Evolutionary conservation across 2,797 vertebrate genomes (phyloP).

Genomic region (Galago senegalensis): DNA sequence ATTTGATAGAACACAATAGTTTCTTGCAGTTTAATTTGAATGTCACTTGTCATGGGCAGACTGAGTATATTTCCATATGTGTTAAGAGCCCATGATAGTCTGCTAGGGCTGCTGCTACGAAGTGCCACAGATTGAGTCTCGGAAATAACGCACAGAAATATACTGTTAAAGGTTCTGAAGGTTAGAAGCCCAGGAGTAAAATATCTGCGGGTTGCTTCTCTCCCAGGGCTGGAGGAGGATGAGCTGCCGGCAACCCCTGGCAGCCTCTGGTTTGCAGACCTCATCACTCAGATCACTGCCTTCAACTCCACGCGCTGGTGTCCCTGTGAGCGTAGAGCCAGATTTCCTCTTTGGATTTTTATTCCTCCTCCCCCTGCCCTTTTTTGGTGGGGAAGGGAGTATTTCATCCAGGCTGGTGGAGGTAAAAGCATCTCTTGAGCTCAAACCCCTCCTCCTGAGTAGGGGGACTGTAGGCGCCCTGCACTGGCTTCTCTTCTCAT

Average conservation of each 20-base stretch:
- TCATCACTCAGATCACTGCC: background rate
- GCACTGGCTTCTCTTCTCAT: background rate
- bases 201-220: too few species aligned
- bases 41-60: background rate
- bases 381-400: background rate
- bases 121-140: background rate
- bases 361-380: background rate
- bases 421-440: too few species aligned
- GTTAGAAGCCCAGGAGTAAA: background rate
- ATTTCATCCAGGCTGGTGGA: background rate
- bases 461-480: background rate
- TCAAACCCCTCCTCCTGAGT: background rate
- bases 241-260: background rate
- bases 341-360: background rate
- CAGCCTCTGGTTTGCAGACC: background rate
- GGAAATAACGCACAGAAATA: background rate
- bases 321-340: background rate
- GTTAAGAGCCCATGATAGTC: background rate
- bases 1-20: background rate
- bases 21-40: slow-evolving; percentile 14
- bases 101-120: background rate
- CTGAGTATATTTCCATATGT: background rate
- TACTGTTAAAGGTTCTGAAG: background rate
- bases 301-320: background rate
- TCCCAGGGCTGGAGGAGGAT: background rate